Base-by-base conservation (phyloP, 2,888 invertebrate species). In the Volucella bombylans region DNA sequence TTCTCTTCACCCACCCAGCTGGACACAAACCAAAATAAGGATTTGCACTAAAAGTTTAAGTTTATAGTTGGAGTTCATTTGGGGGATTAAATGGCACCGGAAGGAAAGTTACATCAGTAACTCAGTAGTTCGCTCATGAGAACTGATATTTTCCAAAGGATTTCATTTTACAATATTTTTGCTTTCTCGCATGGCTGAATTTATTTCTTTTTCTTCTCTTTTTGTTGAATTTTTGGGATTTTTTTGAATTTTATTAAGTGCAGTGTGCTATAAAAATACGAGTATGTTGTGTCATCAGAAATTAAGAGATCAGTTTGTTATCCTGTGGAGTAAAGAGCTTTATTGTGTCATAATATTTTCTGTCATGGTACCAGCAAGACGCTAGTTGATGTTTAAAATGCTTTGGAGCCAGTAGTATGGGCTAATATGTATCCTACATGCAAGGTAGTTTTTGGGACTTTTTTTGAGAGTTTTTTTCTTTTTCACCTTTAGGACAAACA, bases 41-140 rank as follows among this genome's bases (percentile, higher is more conserved):
- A 83, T 83, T 74, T 74, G 38, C 65, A 43, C 74, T 68, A 54
- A 83, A 82, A 83, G 52, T 73, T 82, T 69, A 69, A 73, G 64
- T 79, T 79, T 73, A 74, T 82, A 52, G 45, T 73, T 68, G 14
- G 31, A 55, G 79, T 83, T 69, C 43, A 80, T 64, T 59, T 54
- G 47, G 57, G 55, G 15, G 45, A 65, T 67, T 54, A 64, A 74
- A 69, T 64, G 52, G 45, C 43, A 54, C 74, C 65, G 64, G 68
- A 82, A 64, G 12, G 14, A 18, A 43, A 31, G 61, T 55, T 68
- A 67, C 61, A 71, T 41, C 41, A 76, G 55, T 52, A 57, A 69
- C 49, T 14, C 47, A 65, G 47, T 43, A 12, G 39, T n/a, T 52
- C n/a, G 31, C 55, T 31, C 38, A 43, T 14, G 45, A 4, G 41